Evolutionary conservation across 2,113 vertebrate genomes (phyloP), one percentile per base, ranked within the genome.

Genomic region (Platysternon megacephalum): DNA sequence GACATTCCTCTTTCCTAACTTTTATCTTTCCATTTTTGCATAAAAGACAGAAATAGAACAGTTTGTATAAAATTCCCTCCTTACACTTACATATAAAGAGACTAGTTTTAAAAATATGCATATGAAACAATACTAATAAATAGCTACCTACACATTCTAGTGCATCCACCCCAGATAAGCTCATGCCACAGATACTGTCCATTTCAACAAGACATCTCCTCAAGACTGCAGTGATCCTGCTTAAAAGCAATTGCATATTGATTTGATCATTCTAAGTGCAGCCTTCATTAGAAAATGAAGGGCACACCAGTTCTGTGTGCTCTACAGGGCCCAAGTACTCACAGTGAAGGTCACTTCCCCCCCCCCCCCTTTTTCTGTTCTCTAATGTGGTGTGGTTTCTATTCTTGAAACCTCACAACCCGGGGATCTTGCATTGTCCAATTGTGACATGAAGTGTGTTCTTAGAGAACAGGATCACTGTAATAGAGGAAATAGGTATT

Each of bases 391-490:
- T 12, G 81, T 1, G 53, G 21, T 53, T 93, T 88, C 55, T 91
- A 53, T 85, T 0, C 46, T 55, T 26, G 29, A 87, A 52, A 94
- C 29, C 65, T 44, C 88, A 86, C 44, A 89, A 1, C 53, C 46
- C 42, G 12, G 32, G 51, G 79, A 13, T 56, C 28, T 2, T 6
- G 29, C 19, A 96, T 76, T 39, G 79, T n/a, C 68, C 58, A 78
- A 4, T 84, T 87, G 12, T 14, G 72, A 51, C 61, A 49, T 2
- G 13, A 93, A 79, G 72, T 90, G 49, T 11, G 83, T 74, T 94
- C 52, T 12, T 29, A 21, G 95, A 94, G 89, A 97, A 93, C 97
- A 98, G 98, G 98, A 98, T 98, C 98, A 97, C 96, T 98, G 98
- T 97, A 98, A 95, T 42, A 93, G 96, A 97, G 94, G 97, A 95